These are phyloP conservation scores for Rutilus rutilus DNA, from an alignment of 2,113 vertebrate genomes.

Conservation along the genomic window DNA sequence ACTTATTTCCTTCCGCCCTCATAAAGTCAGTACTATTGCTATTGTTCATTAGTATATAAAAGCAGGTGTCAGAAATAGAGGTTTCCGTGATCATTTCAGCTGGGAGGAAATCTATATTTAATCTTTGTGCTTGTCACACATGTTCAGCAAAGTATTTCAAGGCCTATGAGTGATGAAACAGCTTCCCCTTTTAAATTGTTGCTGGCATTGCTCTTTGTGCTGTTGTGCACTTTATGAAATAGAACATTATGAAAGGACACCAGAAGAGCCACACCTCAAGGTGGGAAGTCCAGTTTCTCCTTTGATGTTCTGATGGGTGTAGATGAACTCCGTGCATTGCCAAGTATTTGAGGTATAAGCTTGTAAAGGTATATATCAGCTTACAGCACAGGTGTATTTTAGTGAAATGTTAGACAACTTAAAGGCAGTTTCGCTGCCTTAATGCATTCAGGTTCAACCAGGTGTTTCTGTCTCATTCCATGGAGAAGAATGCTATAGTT, in stretches of 20 bases:
- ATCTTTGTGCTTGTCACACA: background rate
- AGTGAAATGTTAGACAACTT: background rate
- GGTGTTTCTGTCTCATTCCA: background rate
- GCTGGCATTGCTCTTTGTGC: background rate
- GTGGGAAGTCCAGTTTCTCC: background rate
- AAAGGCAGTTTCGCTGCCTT: slow-evolving; percentile 7
- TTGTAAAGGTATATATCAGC: slow-evolving; percentile 1
- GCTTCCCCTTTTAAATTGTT: background rate
- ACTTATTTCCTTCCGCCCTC: background rate
- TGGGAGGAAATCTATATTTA: slow-evolving; percentile 5
- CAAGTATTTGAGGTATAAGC: background rate
- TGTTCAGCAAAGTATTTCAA: background rate
- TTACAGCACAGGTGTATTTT: background rate
- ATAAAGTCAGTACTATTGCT: background rate
- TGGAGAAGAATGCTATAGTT: background rate
- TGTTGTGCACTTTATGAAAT: background rate
- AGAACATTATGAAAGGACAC: background rate
- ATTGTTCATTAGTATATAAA: slow-evolving; percentile 18
- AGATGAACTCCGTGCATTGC: background rate
- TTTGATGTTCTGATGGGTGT: background rate
- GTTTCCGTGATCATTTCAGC: background rate
- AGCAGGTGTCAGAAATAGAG: slow-evolving; percentile 7
- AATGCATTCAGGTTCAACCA: background rate
- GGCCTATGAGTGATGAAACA: slow-evolving; percentile 8
- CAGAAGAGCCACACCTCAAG: background rate